A percentile compares a stretch with the other conserved stretches of the same genome.
Evolutionary conservation across 2,888 invertebrate species (phyloP).

Genomic region (Acronicta leporina): DNA sequence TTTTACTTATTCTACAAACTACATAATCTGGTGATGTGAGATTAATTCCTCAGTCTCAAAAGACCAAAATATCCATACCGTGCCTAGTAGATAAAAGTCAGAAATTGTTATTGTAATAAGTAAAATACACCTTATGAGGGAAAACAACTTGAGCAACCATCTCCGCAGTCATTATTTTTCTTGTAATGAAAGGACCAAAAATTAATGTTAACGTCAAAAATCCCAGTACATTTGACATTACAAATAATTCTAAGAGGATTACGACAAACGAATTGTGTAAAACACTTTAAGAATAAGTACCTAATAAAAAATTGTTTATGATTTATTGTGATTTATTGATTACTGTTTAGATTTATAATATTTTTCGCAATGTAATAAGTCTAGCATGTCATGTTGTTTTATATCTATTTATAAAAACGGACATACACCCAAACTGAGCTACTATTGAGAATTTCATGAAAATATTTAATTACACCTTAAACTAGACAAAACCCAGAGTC

Average conservation of each 20-base stretch:
- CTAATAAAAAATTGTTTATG: too few relatives aligned
- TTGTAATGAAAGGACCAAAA: conserved; percentile 18
- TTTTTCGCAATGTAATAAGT: background rate
- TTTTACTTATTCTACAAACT: background rate
- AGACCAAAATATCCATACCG: background rate
- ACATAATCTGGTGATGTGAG: background rate
- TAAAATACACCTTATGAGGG: conserved; percentile 13
- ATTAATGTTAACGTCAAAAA: conserved; percentile 33
- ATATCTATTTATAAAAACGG: too few relatives aligned
- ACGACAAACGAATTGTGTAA: conserved; percentile 14
- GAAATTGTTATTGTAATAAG: background rate
- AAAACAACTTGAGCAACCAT: conserved; percentile 12
- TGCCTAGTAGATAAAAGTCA: too few relatives aligned
- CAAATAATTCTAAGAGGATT: conserved; percentile 44
- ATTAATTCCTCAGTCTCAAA: background rate
- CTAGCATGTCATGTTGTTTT: too few relatives aligned
- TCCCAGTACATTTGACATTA: conserved; percentile 34
- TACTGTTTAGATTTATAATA: background rate
- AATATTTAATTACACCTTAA: too few relatives aligned
- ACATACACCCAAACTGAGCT: too few relatives aligned
- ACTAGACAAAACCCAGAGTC: too few relatives aligned
- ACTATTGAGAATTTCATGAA: too few relatives aligned
- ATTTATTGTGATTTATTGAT: conserved; percentile 5
- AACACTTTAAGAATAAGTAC: conserved; percentile 31
- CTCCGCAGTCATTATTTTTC: conserved; percentile 21